Base-by-base conservation (phyloP, 2,888 invertebrate species). In the Amaurobius ferox region DNA sequence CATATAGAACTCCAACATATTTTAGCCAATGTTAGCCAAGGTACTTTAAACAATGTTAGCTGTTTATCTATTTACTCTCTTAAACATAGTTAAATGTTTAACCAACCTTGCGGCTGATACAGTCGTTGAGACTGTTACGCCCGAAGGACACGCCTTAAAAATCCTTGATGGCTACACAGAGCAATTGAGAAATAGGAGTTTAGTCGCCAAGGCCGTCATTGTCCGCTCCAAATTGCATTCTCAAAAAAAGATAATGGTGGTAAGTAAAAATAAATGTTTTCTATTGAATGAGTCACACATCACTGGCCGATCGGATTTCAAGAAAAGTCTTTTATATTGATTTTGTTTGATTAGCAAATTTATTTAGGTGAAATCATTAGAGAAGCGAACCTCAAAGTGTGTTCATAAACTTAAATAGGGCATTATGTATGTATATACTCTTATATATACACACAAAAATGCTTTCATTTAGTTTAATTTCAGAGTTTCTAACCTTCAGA, bases 111-210 rank as follows among this genome's bases (percentile, higher is more conserved):
- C 23, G 19, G 55, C 23, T 23, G 55, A 23, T 55, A 55, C 16
- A 55, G 23, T 55, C 19, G 23, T 3, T 6, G 16, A 23, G 23
- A 19, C 2, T 23, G 23, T 55, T 55, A 55, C 55, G 11, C 23
- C 55, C 23, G 55, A 55, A 55, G 55, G 55, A 19, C 55, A 55
- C 55, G 23, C 55, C 55, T 55, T 7, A 19, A 55, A 55, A 55
- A 55, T 55, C 55, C 55, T 55, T 55, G 55, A 23, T 55, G 23
- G 55, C 55, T 55, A 23, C 23, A 23, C 23, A 55, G 55, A 55
- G 55, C 19, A 19, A 11, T 55, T 55, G 55, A 23, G 55, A 55
- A 55, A 55, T 11, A 23, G 23, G 55, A 55, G 55, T 23, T 23
- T 1, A 23, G 7, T 7, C 55, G 3, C 23, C 55, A 55, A 55